These are phyloP conservation scores for Brachyistius frenatus DNA, from an alignment of 2,113 vertebrate species.

Conservation along the genomic window DNA sequence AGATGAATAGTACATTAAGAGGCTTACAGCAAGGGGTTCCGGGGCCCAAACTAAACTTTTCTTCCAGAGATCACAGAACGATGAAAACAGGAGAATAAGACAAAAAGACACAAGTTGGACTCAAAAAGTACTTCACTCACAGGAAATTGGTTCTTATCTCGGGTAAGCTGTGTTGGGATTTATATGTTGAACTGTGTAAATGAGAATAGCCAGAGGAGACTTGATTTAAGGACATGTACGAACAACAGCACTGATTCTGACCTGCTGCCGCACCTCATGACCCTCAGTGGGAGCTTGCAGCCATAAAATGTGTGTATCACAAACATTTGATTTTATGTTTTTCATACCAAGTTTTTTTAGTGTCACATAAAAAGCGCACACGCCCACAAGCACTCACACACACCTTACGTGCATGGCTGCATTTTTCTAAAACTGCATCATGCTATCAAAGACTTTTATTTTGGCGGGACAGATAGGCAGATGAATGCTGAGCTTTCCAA, in stretches of 20 bases:
- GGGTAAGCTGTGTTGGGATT: slow-evolving; percentile 70
- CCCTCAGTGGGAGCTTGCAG: slow-evolving; percentile 12
- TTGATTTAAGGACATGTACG: slow-evolving; percentile 58
- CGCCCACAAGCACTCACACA: background rate
- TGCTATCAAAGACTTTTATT: slow-evolving; percentile 31
- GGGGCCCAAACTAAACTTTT: slow-evolving; percentile 49
- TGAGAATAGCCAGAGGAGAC: slow-evolving; percentile 69
- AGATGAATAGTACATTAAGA: slow-evolving; percentile 47
- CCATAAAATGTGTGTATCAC: background rate
- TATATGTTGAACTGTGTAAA: slow-evolving; percentile 61
- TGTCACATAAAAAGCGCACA: background rate
- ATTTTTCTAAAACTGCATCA: slow-evolving; percentile 12
- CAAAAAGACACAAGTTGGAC: slow-evolving; percentile 47
- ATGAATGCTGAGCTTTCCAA: slow-evolving; percentile 63
- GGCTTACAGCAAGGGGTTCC: slow-evolving; percentile 33
- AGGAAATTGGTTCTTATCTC: slow-evolving; percentile 81
- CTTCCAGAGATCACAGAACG: slow-evolving; percentile 43
- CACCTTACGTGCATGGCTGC: background rate
- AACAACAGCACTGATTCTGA: slow-evolving; percentile 61
- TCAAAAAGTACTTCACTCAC: slow-evolving; percentile 63
- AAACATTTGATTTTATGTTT: slow-evolving; percentile 2
- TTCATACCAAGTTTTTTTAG: background rate
- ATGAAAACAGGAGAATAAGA: slow-evolving; percentile 49
- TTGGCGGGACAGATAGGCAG: slow-evolving; percentile 35
- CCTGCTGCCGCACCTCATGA: slow-evolving; percentile 35